phyloP scores from a whole-genome alignment of 2,113 vertebrate species.

The Paraplagusia blochii region DNA sequence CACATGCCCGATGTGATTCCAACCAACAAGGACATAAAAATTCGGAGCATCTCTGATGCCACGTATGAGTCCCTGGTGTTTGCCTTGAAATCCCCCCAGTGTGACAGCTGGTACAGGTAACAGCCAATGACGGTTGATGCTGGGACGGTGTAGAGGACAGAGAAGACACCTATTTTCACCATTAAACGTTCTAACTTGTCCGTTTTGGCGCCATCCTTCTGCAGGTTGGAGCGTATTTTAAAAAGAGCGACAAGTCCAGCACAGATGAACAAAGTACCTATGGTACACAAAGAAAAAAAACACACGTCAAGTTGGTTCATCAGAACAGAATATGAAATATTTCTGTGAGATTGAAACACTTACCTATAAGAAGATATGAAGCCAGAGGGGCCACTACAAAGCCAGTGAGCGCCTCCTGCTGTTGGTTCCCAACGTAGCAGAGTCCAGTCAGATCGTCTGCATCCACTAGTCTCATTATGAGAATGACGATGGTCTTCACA shows the following conservation, averaged over 20 bases:
- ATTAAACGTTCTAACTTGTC: conserved; percentile 97
- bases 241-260: conserved; percentile 95
- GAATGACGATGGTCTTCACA: conserved; percentile 95
- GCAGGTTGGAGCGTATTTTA: conserved; percentile 97
- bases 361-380: conserved; percentile 91
- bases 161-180: conserved; percentile 99
- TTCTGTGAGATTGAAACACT: not conserved
- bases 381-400: conserved; percentile 96
- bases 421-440: conserved; percentile 95
- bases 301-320: not conserved
- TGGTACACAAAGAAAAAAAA: not conserved
- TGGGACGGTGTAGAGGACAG: conserved; percentile 96
- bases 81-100: conserved; percentile 89
- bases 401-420: conserved; percentile 92
- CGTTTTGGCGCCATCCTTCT: conserved; percentile 97
- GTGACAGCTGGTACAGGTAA: conserved; percentile 96
- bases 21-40: conserved; percentile 96
- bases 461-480: conserved; percentile 97
- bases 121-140: conserved; percentile 96
- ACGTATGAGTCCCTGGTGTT: conserved; percentile 88
- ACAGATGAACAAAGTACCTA: conserved; percentile 92
- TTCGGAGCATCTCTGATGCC: conserved; percentile 95
- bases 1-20: conserved; percentile 99
- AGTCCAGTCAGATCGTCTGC: conserved; percentile 93
- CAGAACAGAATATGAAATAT: not conserved